Conservation (phyloP, 2,113 vertebrate genomes). For the Poeciliopsis prolifica region DNA sequence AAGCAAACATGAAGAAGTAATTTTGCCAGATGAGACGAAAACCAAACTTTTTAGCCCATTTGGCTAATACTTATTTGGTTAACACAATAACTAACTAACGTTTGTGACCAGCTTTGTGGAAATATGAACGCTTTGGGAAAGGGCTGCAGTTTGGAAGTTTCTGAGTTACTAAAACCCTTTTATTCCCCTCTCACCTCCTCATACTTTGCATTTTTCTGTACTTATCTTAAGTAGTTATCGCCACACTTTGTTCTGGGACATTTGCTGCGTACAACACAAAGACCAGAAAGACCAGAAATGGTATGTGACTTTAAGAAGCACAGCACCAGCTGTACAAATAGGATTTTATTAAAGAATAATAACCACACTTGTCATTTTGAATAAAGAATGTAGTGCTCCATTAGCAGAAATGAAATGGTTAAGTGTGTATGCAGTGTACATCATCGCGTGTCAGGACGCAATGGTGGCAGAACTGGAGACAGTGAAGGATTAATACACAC, state of each 20-base stretch:
- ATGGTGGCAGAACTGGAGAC: slow-evolving; percentile 29
- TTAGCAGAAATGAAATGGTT: slow-evolving; percentile 18
- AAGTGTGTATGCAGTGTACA: slow-evolving; percentile 6
- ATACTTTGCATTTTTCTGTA: neutral
- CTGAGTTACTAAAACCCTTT: neutral
- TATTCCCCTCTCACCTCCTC: neutral
- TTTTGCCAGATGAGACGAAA: no score
- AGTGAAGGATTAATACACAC: slow-evolving; percentile 41
- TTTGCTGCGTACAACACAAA: slow-evolving; percentile 38
- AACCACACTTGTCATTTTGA: slow-evolving; percentile 36
- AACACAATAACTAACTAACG: no score
- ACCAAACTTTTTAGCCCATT: no score
- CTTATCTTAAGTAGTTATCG: slow-evolving; percentile 51
- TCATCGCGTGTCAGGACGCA: slow-evolving; percentile 26
- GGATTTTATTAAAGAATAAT: slow-evolving; percentile 47
- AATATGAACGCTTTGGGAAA: no score
- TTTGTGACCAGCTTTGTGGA: no score
- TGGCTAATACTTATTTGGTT: no score
- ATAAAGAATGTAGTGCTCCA: slow-evolving; percentile 19
- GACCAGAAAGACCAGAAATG: slow-evolving; percentile 31
- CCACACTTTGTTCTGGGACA: slow-evolving; percentile 52
- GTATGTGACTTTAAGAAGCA: slow-evolving; percentile 48
- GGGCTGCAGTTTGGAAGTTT: no score
- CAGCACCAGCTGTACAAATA: slow-evolving; percentile 54
- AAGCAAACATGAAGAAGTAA: no score